A percentile compares a stretch with the other conserved stretches of the same genome.
Evolutionary conservation across 2,113 vertebrate species (phyloP).

Genomic region (Dromas ardeola): DNA sequence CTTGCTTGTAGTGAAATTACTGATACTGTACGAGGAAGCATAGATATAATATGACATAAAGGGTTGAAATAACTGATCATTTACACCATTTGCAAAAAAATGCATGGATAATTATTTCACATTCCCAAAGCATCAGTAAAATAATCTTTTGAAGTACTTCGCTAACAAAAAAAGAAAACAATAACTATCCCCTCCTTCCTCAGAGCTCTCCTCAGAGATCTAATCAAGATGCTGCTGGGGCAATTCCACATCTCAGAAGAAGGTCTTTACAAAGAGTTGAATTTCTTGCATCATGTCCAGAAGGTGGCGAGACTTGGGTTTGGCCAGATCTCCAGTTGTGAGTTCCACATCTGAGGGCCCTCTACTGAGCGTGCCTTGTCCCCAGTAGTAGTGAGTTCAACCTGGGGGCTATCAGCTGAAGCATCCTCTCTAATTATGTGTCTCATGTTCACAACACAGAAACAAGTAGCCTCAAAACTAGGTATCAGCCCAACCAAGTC

Average conservation of each 20-base stretch:
- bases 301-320: constrained; percentile 66
- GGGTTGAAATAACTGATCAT: not conserved
- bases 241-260: constrained; percentile 69
- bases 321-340: constrained; percentile 63
- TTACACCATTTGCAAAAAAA: not conserved
- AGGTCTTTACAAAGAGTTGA: constrained; percentile 69
- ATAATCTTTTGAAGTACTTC: constrained; percentile 36
- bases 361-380: constrained; percentile 69
- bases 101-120: constrained; percentile 46
- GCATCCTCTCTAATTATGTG: not conserved
- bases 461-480: not conserved
- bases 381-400: constrained; percentile 64
- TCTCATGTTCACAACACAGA: not conserved
- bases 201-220: constrained; percentile 67
- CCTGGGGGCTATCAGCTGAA: constrained; percentile 22
- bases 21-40: not conserved
- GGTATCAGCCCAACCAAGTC: not conserved
- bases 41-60: not conserved
- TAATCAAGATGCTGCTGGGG: constrained; percentile 69
- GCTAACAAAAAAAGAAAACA: constrained; percentile 62
- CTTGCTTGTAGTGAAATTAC: not conserved
- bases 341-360: constrained; percentile 63
- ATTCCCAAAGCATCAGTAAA: constrained; percentile 47
- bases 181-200: constrained; percentile 69
- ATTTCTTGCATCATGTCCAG: constrained; percentile 71